Evolutionary conservation across 1,140 invertebrate genomes (phyloP).

Genomic region (Mya arenaria): DNA sequence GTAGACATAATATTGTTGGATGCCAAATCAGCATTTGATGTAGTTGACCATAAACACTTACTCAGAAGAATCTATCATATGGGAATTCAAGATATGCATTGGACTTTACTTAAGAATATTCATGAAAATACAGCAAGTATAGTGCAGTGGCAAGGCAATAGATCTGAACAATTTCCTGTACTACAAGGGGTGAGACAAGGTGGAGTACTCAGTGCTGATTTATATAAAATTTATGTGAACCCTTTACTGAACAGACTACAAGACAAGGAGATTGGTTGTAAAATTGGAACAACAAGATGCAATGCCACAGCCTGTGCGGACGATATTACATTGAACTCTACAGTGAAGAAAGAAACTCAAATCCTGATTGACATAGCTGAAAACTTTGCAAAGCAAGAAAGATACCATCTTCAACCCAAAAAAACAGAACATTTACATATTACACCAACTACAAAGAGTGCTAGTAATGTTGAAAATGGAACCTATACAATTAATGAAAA

Average conservation of each 20-base stretch:
- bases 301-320: constrained; percentile 28
- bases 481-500: too few species aligned
- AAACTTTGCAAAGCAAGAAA: constrained; percentile 28
- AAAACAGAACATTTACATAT: constrained; percentile 38
- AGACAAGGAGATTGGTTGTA: not conserved
- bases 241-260: constrained; percentile 5
- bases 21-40: constrained; percentile 36
- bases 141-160: not conserved
- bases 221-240: constrained; percentile 28
- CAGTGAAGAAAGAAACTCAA: not conserved
- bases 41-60: constrained; percentile 11
- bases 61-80: constrained; percentile 17
- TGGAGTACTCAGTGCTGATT: constrained; percentile 16
- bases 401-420: constrained; percentile 35
- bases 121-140: constrained; percentile 8
- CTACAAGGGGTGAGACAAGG: constrained; percentile 17
- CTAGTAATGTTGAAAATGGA: too few species aligned
- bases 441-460: too few species aligned
- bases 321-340: constrained; percentile 8
- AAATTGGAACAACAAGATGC: not conserved
- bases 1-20: constrained; percentile 10
- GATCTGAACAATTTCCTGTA: not conserved
- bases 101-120: constrained; percentile 10
- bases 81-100: not conserved
- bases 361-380: not conserved